These are phyloP conservation scores for Apeltes quadracus DNA, from an alignment of 2,113 vertebrate genomes.

Conservation along the genomic window DNA sequence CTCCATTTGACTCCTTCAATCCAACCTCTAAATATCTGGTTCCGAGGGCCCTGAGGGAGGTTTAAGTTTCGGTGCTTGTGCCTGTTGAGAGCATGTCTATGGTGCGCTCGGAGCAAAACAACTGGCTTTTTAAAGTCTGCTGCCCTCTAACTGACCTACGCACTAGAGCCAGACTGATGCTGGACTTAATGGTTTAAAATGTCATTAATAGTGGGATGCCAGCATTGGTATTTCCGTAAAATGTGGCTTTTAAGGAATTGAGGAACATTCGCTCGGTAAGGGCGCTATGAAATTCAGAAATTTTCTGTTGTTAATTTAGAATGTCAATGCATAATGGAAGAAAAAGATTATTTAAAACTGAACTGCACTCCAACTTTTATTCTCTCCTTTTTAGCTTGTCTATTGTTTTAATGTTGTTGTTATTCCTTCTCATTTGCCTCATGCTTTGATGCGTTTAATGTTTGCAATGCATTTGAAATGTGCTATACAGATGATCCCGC, in stretches of 20 bases:
- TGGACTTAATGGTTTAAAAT: no score
- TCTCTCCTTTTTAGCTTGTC: no score
- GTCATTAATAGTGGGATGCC: neutral
- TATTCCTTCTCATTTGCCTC: no score
- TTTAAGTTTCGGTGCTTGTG: neutral
- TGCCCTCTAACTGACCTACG: neutral
- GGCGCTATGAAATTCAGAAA: neutral
- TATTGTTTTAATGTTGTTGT: no score
- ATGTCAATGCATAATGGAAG: neutral
- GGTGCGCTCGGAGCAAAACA: neutral
- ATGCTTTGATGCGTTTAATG: no score
- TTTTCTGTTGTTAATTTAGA: neutral
- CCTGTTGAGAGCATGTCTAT: neutral
- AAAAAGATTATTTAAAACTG: neutral
- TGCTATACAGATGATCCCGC: no score
- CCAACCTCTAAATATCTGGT: conserved; percentile 6
- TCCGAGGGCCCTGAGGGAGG: conserved; percentile 9
- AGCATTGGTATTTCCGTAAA: neutral
- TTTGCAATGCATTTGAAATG: no score
- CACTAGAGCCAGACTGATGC: neutral
- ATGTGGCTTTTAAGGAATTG: neutral
- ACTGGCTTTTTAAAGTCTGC: neutral
- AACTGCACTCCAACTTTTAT: no score
- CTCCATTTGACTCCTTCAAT: conserved; percentile 5
- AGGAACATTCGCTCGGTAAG: neutral